Evolutionary conservation across 2,113 vertebrate genomes (phyloP).

Genomic region (Gymnocephalus cernua): DNA sequence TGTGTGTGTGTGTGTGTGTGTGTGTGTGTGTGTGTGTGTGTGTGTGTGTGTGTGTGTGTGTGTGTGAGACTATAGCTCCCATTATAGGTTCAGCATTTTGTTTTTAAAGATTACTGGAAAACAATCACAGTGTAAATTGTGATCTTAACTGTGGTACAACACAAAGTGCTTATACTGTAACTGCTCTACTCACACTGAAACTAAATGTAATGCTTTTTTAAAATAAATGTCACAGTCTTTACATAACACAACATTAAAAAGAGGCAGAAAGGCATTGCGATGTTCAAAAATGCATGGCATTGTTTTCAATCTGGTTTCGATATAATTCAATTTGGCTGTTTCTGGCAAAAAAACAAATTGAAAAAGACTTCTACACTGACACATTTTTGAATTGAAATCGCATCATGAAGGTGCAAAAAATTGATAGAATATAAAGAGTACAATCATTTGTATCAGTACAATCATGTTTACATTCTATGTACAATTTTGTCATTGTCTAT

Average conservation of each 20-base stretch:
- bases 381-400: no score
- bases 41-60: not conserved
- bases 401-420: no score
- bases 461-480: no score
- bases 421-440: no score
- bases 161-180: not conserved
- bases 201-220: not conserved
- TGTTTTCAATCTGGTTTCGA: no score
- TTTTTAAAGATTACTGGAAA: not conserved
- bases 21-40: not conserved
- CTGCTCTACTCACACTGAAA: not conserved
- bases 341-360: no score
- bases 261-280: no score
- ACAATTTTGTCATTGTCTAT: no score
- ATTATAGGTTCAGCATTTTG: not conserved
- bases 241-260: not conserved
- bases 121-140: not conserved
- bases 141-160: not conserved
- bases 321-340: no score
- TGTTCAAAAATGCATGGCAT: no score
- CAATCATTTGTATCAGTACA: no score
- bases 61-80: not conserved
- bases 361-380: no score
- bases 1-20: not conserved
- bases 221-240: not conserved